Evolutionary conservation across 1,140 invertebrate genomes (phyloP), one percentile per base, ranked within the genome.

Genomic region (Cyphomyrmex costatus): DNA sequence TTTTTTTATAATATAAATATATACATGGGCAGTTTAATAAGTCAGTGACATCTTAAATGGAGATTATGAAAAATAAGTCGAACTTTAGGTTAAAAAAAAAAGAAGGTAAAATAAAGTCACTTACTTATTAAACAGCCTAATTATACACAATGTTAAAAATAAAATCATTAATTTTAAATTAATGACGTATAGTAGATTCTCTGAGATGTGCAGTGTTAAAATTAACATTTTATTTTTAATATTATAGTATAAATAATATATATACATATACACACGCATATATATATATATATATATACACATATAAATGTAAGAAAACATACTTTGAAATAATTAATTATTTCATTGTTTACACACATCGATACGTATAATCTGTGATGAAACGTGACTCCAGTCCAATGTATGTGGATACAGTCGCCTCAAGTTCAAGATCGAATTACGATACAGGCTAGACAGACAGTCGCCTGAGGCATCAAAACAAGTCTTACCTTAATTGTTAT

Each of bases 351-450:
- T 8, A n/a, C 36, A 65, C 10, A 66, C 7, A 46, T 30, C 51
- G 21, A 42, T 71, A 58, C 6, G 30, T 3, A 33, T 27, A n/a
- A n/a, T n/a, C n/a, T n/a, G n/a, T n/a, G n/a, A n/a, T n/a, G 63
- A 56, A 42, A 56, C 46, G n/a, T 30, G 33, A 70, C 2, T n/a
- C 51, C 7, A 30, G 27, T 19, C 14, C 36, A 7, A 24, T 6
- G 51, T 4, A 8, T 51, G 14, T 30, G n/a, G 46, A 46, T 10
- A 19, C 6, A 27, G 24, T 14, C 27, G 46, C 6, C 56, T 42
- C 53, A 61, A 83, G 79, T 73, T 83, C 79, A 83, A 83, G 79
- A 56, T 56, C 24, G 19, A 46, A 24, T 74, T 74, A 21, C 27
- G 19, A 58, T 70, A 24, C 46, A 21, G 16, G 12, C 36, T 49